Evolutionary conservation across 1,140 invertebrate species (phyloP), one percentile per base, ranked within the genome.

Genomic region (Drosophila repleta): DNA sequence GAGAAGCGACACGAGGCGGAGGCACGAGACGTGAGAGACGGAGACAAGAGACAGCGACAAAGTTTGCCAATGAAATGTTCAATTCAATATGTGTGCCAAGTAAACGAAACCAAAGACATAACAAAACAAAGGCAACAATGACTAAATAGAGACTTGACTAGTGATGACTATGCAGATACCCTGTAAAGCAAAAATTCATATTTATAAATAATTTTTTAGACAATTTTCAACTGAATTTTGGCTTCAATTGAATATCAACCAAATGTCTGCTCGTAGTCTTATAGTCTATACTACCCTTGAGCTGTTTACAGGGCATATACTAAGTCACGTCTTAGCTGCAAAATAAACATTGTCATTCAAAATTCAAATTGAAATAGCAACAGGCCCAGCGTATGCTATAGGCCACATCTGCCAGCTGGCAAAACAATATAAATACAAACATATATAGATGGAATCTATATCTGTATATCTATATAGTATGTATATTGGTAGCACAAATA

Each of bases 71-170:
- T 85, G 78, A 72, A 74, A 79, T 79, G 73, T 51, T 69, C 43
- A 48, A 58, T 68, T 48, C 21, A 58, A 74, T 60, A 77, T 79
- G 62, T 81, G 67, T 87, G 82, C 78, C 82, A 85, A 85, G 81
- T 78, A 75, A 81, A 85, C 71, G 39, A 37, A 53, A 57, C 32
- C 43, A 61, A 52, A 67, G 55, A 55, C 61, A 65, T 67, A 8
- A 37, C 48, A 52, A 49, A 18, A 57, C 32, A 53, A 32, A 18
- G 37, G 11, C 53, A 45, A 52, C 17, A 26, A 43, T 10, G 46
- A 21, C 15, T 18, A 48, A 18, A 24, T 18, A 43, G 11, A n/a
- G 35, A 37, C 24, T 26, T 1, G 20, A 15, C 6, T 29, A n/a
- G 6, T 11, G 11, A 17, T 2, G 35, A 26, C 41, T 37, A 17